These are phyloP conservation scores for Xylota sylvarum DNA, from an alignment of 2,888 invertebrate genomes.

Conservation along the genomic window DNA sequence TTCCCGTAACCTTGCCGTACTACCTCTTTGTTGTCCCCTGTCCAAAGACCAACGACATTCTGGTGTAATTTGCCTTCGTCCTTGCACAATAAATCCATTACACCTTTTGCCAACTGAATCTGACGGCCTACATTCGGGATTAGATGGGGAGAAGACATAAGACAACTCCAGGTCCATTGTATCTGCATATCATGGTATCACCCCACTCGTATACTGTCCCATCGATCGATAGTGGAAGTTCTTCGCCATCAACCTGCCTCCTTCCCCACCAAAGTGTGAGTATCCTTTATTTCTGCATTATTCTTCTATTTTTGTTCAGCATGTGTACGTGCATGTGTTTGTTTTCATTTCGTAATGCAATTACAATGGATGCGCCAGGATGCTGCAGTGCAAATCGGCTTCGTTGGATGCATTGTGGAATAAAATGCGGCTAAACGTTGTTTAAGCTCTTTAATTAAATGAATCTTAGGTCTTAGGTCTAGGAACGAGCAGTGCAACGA, in stretches of 20 bases:
- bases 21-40: slow-evolving; percentile 13
- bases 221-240: slow-evolving; percentile 55
- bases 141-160: slow-evolving; percentile 26
- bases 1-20: slow-evolving; percentile 55
- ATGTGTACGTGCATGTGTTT: neutral
- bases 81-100: slow-evolving; percentile 76
- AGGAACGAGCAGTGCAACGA: slow-evolving; percentile 29
- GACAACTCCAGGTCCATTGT: slow-evolving; percentile 56
- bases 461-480: slow-evolving; percentile 43
- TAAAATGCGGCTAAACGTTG: slow-evolving; percentile 66
- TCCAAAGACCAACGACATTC: slow-evolving; percentile 59
- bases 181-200: slow-evolving; percentile 23
- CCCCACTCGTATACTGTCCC: slow-evolving; percentile 10
- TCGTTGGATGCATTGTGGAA: slow-evolving; percentile 45
- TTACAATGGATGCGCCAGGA: slow-evolving; percentile 62
- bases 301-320: slow-evolving; percentile 24
- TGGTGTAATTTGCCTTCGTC: slow-evolving; percentile 73
- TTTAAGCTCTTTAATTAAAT: slow-evolving; percentile 73
- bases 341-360: slow-evolving; percentile 64
- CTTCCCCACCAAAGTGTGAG: slow-evolving; percentile 27
- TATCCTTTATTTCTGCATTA: slow-evolving; percentile 45
- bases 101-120: slow-evolving; percentile 75
- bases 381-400: slow-evolving; percentile 61
- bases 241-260: neutral
- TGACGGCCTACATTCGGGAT: slow-evolving; percentile 70